Conservation (phyloP, 2,113 vertebrate species). For the Struthidea cinerea region DNA sequence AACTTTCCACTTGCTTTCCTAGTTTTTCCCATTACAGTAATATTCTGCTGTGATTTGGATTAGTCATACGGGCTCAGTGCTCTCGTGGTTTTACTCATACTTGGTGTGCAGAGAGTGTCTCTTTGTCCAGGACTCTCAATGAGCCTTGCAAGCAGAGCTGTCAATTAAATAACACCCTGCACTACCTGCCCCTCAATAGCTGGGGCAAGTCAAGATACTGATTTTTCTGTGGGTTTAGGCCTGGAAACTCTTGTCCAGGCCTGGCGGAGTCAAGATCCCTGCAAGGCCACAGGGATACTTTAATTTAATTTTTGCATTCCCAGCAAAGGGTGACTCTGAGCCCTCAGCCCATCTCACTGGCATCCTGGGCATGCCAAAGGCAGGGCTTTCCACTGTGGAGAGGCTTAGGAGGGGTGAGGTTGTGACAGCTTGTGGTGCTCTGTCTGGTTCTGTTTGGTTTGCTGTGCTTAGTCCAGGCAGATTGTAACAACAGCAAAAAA, state of each 20-base stretch:
- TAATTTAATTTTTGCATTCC: not conserved
- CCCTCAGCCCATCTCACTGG: not conserved
- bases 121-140: not conserved
- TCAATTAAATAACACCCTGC: not conserved
- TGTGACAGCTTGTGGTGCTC: not conserved
- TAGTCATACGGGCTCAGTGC: not conserved
- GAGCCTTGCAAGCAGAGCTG: not conserved
- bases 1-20: slow-evolving; percentile 59
- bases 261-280: not conserved
- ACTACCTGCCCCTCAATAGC: not conserved
- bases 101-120: not conserved
- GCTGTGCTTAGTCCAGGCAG: not conserved
- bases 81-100: slow-evolving; percentile 27
- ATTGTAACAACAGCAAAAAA: not conserved
- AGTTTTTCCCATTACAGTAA: slow-evolving; percentile 61
- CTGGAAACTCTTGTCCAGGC: not conserved
- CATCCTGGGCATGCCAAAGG: not conserved
- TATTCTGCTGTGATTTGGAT: slow-evolving; percentile 41
- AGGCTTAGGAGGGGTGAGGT: not conserved
- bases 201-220: not conserved
- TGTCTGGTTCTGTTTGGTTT: not conserved
- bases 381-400: not conserved
- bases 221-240: not conserved
- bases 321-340: not conserved
- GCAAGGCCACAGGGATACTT: not conserved